phyloP scores from a whole-genome alignment of 1,140 invertebrate species.

The Ips nitidus region DNA sequence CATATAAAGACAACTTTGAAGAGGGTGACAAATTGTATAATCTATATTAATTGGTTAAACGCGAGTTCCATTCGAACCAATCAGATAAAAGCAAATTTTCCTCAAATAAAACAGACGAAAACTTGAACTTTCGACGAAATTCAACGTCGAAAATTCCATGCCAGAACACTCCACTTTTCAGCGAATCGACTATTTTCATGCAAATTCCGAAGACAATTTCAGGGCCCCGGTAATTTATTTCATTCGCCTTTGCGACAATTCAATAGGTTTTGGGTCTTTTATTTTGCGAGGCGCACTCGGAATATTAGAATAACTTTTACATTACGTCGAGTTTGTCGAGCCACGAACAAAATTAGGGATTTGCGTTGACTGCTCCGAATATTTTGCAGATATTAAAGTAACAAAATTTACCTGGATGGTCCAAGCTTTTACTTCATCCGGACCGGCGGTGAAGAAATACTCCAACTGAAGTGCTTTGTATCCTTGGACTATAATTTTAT shows the following conservation, averaged over 20 bases:
- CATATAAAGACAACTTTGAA: no score
- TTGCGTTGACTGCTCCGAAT: slow-evolving; percentile 20
- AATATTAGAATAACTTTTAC: slow-evolving; percentile 36
- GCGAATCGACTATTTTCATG: slow-evolving; percentile 45
- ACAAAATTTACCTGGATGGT: slow-evolving; percentile 88
- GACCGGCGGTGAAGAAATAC: slow-evolving; percentile 97
- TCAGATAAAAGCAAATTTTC: no score
- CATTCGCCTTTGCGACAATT: slow-evolving; percentile 34
- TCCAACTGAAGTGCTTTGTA: slow-evolving; percentile 94
- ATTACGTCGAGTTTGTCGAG: slow-evolving; percentile 26
- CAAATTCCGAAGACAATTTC: slow-evolving; percentile 49
- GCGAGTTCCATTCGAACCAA: no score
- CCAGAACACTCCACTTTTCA: slow-evolving; percentile 34
- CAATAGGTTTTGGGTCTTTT: slow-evolving; percentile 37
- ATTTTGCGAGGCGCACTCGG: slow-evolving; percentile 32
- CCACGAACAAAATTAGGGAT: slow-evolving; percentile 25
- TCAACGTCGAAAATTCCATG: not conserved
- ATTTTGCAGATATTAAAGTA: not conserved
- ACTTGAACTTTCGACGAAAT: not conserved
- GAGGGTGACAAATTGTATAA: no score
- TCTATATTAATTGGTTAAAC: no score
- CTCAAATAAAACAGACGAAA: not conserved
- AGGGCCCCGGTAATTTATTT: slow-evolving; percentile 46
- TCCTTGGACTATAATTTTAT: slow-evolving; percentile 97
- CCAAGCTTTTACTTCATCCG: slow-evolving; percentile 99